phyloP scores from a whole-genome alignment of 2,797 vertebrate genomes.

The Catostomus latipinnis region DNA sequence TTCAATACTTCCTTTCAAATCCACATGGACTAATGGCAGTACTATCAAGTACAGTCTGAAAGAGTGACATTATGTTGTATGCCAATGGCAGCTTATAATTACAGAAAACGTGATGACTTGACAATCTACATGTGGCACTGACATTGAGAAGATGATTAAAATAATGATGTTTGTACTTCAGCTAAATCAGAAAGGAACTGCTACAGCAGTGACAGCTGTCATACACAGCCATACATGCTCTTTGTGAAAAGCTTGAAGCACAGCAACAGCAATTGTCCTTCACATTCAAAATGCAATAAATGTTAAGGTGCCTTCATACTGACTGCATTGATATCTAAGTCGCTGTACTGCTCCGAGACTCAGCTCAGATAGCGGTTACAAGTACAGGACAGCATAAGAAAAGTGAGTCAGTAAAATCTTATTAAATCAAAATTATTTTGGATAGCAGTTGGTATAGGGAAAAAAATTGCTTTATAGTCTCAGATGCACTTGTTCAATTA shows the following conservation, averaged over 20 bases:
- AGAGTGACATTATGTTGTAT: not conserved
- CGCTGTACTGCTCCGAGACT: not conserved
- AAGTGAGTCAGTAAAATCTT: not conserved
- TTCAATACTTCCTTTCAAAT: slow-evolving; percentile 21
- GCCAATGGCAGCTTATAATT: not conserved
- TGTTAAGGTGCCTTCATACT: not conserved
- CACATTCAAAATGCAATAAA: not conserved
- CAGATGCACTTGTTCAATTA: not conserved
- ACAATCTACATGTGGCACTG: not conserved
- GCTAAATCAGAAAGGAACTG: not conserved
- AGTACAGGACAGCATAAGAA: not conserved
- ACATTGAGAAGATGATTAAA: slow-evolving; percentile 1
- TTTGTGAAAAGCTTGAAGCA: not conserved
- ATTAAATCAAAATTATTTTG: not conserved
- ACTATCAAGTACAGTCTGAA: not conserved
- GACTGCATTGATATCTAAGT: no score
- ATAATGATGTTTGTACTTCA: not conserved
- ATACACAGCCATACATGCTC: not conserved
- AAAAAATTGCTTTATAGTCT: not conserved
- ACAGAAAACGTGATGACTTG: not conserved
- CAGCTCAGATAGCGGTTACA: not conserved
- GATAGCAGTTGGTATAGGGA: not conserved
- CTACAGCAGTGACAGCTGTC: slow-evolving; percentile 24
- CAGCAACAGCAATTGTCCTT: not conserved
- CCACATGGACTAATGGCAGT: not conserved